Evolutionary conservation across 2,888 invertebrate species (phyloP).

Genomic region (Trilocha varians): DNA sequence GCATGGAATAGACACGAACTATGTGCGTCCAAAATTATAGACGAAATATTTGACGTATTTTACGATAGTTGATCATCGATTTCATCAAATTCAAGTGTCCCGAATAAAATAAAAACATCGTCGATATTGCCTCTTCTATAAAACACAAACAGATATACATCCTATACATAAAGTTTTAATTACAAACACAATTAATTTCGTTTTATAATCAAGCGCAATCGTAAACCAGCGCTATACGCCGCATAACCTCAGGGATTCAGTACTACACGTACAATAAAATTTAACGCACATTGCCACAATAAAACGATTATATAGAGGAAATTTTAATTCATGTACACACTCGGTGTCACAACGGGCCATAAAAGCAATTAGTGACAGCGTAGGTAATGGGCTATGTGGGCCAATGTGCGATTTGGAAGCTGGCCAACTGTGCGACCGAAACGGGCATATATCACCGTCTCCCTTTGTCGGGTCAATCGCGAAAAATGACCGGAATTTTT

Average conservation of each 20-base stretch:
- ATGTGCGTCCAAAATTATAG: too few relatives aligned
- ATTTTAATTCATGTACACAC: slow-evolving; percentile 9
- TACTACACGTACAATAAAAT: background rate
- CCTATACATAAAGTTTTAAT: too few relatives aligned
- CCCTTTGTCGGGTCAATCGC: slow-evolving; percentile 5
- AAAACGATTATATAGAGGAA: background rate
- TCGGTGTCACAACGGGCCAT: slow-evolving; percentile 32
- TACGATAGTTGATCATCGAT: too few relatives aligned
- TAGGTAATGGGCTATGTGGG: slow-evolving; percentile 43
- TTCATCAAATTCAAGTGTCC: too few relatives aligned
- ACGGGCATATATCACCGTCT: slow-evolving; percentile 7
- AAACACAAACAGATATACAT: too few relatives aligned
- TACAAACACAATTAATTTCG: too few relatives aligned
- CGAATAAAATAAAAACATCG: too few relatives aligned
- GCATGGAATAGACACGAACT: too few relatives aligned
- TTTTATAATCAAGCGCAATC: background rate
- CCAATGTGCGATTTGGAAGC: slow-evolving; percentile 35
- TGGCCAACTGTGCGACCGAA: slow-evolving; percentile 22
- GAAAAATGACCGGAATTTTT: slow-evolving; percentile 30
- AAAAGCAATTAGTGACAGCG: slow-evolving; percentile 56
- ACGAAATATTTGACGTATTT: too few relatives aligned
- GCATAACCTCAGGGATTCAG: background rate
- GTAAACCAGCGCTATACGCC: too few relatives aligned
- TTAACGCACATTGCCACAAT: background rate
- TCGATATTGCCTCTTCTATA: too few relatives aligned